Evolutionary conservation across 2,113 vertebrate species (phyloP).

Genomic region (Chitala chitala): DNA sequence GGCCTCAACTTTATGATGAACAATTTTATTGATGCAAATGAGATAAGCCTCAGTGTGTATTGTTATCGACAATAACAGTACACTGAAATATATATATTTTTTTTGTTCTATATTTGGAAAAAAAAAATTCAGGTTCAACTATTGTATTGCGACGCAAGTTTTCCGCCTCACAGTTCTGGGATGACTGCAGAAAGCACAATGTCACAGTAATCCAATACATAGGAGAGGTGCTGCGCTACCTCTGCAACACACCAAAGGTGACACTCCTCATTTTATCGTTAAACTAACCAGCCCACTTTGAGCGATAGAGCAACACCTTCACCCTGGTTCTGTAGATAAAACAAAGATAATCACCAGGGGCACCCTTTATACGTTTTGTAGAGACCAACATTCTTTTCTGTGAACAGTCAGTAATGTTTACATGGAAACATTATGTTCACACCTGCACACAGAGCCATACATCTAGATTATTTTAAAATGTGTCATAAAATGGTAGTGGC

Average conservation of each 20-base stretch:
- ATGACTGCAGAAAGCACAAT: conserved; percentile 76
- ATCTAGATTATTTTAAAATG: too few species aligned
- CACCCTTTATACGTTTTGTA: conserved; percentile 46
- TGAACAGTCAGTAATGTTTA: conserved; percentile 64
- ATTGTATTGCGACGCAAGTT: conserved; percentile 72
- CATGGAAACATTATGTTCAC: conserved; percentile 43
- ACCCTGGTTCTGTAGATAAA: conserved; percentile 36
- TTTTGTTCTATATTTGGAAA: background rate
- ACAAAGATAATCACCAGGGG: conserved; percentile 32
- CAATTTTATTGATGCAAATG: too few species aligned
- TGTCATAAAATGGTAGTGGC: conserved; percentile 16
- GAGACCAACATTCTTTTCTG: too few species aligned
- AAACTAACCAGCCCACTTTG: too few species aligned
- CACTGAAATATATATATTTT: background rate
- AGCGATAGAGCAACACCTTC: too few species aligned
- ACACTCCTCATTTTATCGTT: background rate
- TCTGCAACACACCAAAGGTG: conserved; percentile 74
- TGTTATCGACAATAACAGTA: background rate
- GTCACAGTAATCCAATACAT: conserved; percentile 82
- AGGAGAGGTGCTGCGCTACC: conserved; percentile 79
- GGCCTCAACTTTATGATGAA: too few species aligned
- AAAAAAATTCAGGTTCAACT: conserved; percentile 63
- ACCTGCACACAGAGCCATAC: too few species aligned
- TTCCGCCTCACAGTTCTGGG: conserved; percentile 85
- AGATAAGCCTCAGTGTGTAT: too few species aligned